Evolutionary conservation across 1,140 invertebrate genomes (phyloP).

Genomic region (Drosophila grimshawi): DNA sequence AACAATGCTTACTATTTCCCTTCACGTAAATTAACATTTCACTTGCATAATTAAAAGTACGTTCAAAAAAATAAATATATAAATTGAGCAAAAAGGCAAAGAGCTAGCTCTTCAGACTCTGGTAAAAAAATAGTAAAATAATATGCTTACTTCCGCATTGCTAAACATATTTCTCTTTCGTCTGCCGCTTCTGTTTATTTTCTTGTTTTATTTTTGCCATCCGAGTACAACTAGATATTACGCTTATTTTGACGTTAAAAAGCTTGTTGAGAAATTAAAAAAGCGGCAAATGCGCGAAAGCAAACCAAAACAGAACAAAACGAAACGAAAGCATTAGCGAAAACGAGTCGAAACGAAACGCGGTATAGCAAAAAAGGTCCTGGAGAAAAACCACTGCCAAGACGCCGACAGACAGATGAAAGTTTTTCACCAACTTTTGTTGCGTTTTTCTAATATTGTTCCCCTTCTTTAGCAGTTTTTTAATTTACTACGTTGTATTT

Average conservation of each 20-base stretch:
- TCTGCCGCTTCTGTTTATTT: conserved; percentile 8
- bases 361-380: background rate
- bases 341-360: conserved; percentile 19
- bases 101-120: conserved; percentile 18
- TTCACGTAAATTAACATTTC: conserved; percentile 60
- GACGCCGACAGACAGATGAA: conserved; percentile 32
- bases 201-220: conserved; percentile 19
- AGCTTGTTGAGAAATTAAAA: conserved; percentile 71
- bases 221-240: conserved; percentile 62
- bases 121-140: conserved; percentile 53
- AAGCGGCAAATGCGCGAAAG: conserved; percentile 60
- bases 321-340: conserved; percentile 1
- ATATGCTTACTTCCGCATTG: conserved; percentile 67
- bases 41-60: conserved; percentile 60
- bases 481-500: conserved; percentile 66
- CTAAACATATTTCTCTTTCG: conserved; percentile 50
- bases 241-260: conserved; percentile 70
- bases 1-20: conserved; percentile 51
- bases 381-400: conserved; percentile 43
- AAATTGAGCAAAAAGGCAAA: background rate
- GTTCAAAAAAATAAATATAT: conserved; percentile 8
- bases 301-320: conserved; percentile 15
- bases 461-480: conserved; percentile 36
- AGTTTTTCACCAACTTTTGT: conserved; percentile 48
- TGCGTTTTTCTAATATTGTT: conserved; percentile 60